Conservation (phyloP, 2,888 invertebrate genomes). For the Drosophila ezoana region DNA sequence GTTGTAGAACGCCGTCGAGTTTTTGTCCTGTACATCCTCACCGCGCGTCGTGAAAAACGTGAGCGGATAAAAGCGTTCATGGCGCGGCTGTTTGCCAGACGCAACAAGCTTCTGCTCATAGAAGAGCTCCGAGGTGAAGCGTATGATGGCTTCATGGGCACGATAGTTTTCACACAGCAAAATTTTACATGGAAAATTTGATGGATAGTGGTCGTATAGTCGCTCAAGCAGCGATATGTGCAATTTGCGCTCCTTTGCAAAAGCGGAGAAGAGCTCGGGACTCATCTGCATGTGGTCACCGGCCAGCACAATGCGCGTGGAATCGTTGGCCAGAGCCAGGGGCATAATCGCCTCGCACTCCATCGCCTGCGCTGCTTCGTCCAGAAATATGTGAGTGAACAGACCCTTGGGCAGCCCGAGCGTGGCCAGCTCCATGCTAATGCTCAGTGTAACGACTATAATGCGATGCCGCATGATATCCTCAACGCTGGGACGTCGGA, state of each 20-base stretch:
- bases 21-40: slow-evolving; percentile 91
- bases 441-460: slow-evolving; percentile 92
- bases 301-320: slow-evolving; percentile 91
- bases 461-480: slow-evolving; percentile 90
- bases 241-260: slow-evolving; percentile 89
- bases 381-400: slow-evolving; percentile 92
- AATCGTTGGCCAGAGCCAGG: slow-evolving; percentile 89
- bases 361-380: slow-evolving; percentile 95
- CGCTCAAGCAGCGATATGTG: slow-evolving; percentile 92
- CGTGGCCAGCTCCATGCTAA: slow-evolving; percentile 90
- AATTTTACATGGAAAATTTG: slow-evolving; percentile 91
- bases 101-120: slow-evolving; percentile 91
- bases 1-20: slow-evolving; percentile 93
- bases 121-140: slow-evolving; percentile 92
- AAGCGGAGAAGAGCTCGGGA: slow-evolving; percentile 91
- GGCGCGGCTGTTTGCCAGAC: slow-evolving; percentile 89
- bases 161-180: slow-evolving; percentile 93
- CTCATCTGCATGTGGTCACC: slow-evolving; percentile 95
- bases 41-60: slow-evolving; percentile 93
- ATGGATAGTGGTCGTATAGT: slow-evolving; percentile 91
- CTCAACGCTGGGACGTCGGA: slow-evolving; percentile 89
- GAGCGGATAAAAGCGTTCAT: slow-evolving; percentile 90
- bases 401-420: slow-evolving; percentile 88
- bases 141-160: slow-evolving; percentile 92
- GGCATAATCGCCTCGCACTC: slow-evolving; percentile 94